Evolutionary conservation across 2,797 vertebrate species (phyloP), one percentile per base, ranked within the genome.

Genomic region (Cryptoblepharus egeriae): DNA sequence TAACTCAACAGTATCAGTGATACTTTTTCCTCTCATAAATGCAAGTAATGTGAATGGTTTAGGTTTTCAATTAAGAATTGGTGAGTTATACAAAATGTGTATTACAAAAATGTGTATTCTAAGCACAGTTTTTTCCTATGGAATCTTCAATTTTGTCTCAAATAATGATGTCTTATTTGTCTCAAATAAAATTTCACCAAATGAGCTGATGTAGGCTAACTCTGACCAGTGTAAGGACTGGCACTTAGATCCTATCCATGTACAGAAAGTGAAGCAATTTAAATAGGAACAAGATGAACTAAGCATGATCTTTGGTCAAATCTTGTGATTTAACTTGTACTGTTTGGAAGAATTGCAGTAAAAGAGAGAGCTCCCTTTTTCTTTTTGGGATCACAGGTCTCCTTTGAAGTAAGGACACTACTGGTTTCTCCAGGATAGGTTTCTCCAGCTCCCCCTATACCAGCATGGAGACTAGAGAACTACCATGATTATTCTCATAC

Each of bases 31-130:
- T 52, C n/a, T 78, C 64, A 69, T 1, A 75, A 64, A 8, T 70
- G 0, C 11, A 60, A 20, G 49, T 45, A 32, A 64, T 26, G 80
- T 24, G 52, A 37, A 6, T n/a, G 18, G 26, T 39, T 63, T 76
- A 49, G 42, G 20, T 64, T 45, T 83, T 79, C 76, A 61, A 35
- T 32, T 77, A 18, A 76, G 39, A 75, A 61, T 42, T 45, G 37
- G 58, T 39, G 60, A 75, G n/a, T 45, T 45, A 30, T 10, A n/a
- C n/a, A 57, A 32, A 55, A 20, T 35, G 16, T 26, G 37, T 64
- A 64, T 15, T 9, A 15, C 30, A 18, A 73, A 57, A 58, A 18
- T 5, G 37, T 35, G 10, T 5, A 30, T 55, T 78, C 64, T 68
- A 4, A 24, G 35, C 12, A 32, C 9, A 37, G 9, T 12, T 78